Conservation (phyloP, 2,888 invertebrate genomes). For the Agrotis clavis region DNA sequence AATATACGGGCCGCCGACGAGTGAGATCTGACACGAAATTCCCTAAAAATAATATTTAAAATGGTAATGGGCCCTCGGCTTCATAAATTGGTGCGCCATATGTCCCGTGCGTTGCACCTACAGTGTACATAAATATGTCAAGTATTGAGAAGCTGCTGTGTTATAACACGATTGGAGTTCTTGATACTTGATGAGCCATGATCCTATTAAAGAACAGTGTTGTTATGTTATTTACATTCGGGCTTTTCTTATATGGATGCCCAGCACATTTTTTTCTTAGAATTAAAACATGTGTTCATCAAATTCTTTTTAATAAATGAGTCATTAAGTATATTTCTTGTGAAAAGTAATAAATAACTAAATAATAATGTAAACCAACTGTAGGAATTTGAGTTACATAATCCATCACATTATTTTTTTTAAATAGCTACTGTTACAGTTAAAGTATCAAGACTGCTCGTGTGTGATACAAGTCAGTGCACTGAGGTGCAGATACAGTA, state of each 20-base stretch:
- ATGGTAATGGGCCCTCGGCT: constrained; percentile 90
- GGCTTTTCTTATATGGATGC: constrained; percentile 4
- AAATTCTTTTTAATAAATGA: constrained; percentile 35
- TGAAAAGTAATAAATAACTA: constrained; percentile 38
- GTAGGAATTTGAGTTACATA: background rate
- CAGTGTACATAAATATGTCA: constrained; percentile 91
- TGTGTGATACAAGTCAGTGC: constrained; percentile 48
- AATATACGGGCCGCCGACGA: constrained; percentile 89
- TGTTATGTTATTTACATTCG: constrained; percentile 21
- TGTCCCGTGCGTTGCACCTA: constrained; percentile 89
- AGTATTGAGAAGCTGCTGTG: constrained; percentile 86
- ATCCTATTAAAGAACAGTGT: constrained; percentile 23
- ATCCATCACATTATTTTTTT: background rate
- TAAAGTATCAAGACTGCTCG: constrained; percentile 66
- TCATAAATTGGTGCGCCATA: constrained; percentile 91
- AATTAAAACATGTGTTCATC: constrained; percentile 27
- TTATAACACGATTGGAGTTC: constrained; percentile 74
- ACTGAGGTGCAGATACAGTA: constrained; percentile 61
- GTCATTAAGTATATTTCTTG: constrained; percentile 26
- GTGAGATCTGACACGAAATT: constrained; percentile 91
- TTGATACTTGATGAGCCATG: constrained; percentile 76
- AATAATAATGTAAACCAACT: constrained; percentile 22
- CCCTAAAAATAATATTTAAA: constrained; percentile 92
- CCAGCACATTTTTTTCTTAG: constrained; percentile 17
- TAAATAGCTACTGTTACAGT: no score